Evolutionary conservation across 2,888 invertebrate species (phyloP).

Genomic region (Torymus auratus): DNA sequence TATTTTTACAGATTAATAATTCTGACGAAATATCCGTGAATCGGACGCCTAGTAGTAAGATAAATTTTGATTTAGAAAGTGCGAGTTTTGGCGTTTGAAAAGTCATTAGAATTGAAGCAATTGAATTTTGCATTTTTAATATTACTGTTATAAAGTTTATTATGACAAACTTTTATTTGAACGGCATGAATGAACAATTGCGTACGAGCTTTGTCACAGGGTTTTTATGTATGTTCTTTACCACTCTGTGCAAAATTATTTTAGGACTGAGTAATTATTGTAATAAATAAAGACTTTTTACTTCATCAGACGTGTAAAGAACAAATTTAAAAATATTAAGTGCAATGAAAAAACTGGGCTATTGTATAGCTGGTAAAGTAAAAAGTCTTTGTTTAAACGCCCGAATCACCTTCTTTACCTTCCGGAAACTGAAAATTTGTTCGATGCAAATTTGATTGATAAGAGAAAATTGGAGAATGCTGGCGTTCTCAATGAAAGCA

Average conservation of each 20-base stretch:
- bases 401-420: constrained; percentile 56
- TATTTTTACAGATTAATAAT: constrained; percentile 59
- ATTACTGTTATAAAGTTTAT: constrained; percentile 49
- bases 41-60: constrained; percentile 45
- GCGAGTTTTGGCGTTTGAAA: constrained; percentile 57
- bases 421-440: constrained; percentile 42
- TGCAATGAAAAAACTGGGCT: constrained; percentile 32
- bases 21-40: constrained; percentile 47
- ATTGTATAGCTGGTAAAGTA: constrained; percentile 28
- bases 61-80: constrained; percentile 52
- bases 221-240: constrained; percentile 41
- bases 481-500: constrained; percentile 56
- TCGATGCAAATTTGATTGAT: constrained; percentile 40
- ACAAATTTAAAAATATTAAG: constrained; percentile 26
- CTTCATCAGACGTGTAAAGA: constrained; percentile 27
- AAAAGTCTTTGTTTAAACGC: constrained; percentile 55
- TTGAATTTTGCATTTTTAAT: constrained; percentile 55
- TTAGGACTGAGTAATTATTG: constrained; percentile 56
- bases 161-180: constrained; percentile 48
- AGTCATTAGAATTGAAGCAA: constrained; percentile 46
- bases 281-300: constrained; percentile 54
- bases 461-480: constrained; percentile 54
- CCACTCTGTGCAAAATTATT: constrained; percentile 54
- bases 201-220: constrained; percentile 51
- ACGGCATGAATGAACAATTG: constrained; percentile 48